phyloP scores from a whole-genome alignment of 2,797 vertebrate species.

The Neostethus bicornis region DNA sequence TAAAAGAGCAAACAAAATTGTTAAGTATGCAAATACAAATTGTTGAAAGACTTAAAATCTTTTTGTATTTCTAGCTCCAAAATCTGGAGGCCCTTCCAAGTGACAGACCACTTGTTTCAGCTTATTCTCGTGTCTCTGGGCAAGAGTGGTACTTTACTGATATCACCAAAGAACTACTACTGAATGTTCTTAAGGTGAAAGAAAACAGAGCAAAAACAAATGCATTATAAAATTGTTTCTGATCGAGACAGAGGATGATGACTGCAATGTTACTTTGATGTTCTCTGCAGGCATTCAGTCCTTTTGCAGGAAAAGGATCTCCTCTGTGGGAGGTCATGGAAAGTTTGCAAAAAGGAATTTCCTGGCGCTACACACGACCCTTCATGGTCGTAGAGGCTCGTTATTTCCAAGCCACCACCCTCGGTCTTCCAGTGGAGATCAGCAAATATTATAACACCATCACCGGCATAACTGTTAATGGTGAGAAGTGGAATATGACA shows the following conservation, averaged over 20 bases:
- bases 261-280: constrained; percentile 13
- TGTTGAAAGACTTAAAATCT: neutral
- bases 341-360: constrained; percentile 65
- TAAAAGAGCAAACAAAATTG: constrained; percentile 11
- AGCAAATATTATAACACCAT: constrained; percentile 76
- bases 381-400: constrained; percentile 75
- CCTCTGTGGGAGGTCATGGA: constrained; percentile 65
- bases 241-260: neutral
- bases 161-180: constrained; percentile 77
- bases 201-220: neutral
- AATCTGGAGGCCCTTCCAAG: constrained; percentile 79
- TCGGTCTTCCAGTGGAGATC: constrained; percentile 83
- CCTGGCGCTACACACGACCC: constrained; percentile 73
- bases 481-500: constrained; percentile 57
- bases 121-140: constrained; percentile 75
- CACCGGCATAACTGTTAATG: constrained; percentile 70
- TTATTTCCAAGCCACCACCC: constrained; percentile 75
- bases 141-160: constrained; percentile 82
- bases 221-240: neutral
- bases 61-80: constrained; percentile 73
- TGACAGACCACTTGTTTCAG: constrained; percentile 76
- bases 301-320: constrained; percentile 63
- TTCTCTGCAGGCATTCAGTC: constrained; percentile 62
- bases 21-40: neutral
- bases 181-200: constrained; percentile 76